Percentiles rank a stretch among this genome's conserved stretches.
Conservation (phyloP, 2,113 vertebrate species). For the Campylomormyrus tamandua region DNA sequence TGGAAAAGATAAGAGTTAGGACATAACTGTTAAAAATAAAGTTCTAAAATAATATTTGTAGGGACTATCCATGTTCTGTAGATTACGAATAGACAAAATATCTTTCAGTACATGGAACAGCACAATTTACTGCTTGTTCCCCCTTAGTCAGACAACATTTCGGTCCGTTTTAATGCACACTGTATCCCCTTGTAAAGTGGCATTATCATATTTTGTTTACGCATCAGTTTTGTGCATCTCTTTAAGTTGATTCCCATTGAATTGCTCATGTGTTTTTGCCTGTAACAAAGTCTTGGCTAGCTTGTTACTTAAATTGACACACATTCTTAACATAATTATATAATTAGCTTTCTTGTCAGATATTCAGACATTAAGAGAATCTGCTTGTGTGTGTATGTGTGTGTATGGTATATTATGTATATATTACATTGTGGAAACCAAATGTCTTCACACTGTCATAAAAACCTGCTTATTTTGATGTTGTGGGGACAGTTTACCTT, state of each 20-base stretch:
- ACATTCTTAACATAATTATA: background rate
- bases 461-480: background rate
- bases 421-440: background rate
- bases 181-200: background rate
- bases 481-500: background rate
- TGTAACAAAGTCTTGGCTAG: background rate
- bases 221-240: background rate
- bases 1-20: background rate
- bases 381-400: background rate
- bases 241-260: background rate
- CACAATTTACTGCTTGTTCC: background rate
- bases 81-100: slow-evolving; percentile 13
- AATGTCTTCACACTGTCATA: background rate
- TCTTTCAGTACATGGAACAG: background rate
- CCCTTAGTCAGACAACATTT: background rate
- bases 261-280: background rate
- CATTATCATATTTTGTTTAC: background rate
- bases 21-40: background rate
- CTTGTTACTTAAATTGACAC: background rate
- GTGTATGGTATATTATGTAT: background rate
- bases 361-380: background rate
- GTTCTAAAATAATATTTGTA: background rate
- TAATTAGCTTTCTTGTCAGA: background rate
- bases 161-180: background rate
- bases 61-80: background rate